phyloP scores from a whole-genome alignment of 2,888 invertebrate species.

The Trichopoda pennipes region DNA sequence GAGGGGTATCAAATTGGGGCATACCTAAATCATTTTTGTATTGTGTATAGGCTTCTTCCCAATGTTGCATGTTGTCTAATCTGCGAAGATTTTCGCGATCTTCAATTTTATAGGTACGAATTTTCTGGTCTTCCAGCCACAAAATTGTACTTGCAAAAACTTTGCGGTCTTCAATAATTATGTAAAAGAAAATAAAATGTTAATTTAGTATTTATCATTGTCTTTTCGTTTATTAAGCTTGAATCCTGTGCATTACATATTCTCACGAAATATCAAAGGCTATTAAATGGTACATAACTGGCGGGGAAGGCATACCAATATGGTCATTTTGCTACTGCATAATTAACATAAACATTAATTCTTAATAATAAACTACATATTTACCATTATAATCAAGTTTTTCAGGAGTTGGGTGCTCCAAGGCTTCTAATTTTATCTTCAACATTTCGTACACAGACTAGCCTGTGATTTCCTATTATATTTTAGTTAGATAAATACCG shows the following conservation, averaged over 20 bases:
- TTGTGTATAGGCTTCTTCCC: conserved; percentile 87
- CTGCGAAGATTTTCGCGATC: conserved; percentile 88
- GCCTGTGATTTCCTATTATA: neutral
- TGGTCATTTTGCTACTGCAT: no score
- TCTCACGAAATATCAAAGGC: no score
- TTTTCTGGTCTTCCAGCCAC: conserved; percentile 97
- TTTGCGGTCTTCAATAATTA: conserved; percentile 85
- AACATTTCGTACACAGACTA: conserved; percentile 84
- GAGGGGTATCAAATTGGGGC: conserved; percentile 84
- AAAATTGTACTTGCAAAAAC: conserved; percentile 90
- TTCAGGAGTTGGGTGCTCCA: conserved; percentile 89
- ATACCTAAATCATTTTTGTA: conserved; percentile 90
- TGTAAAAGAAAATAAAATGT: neutral
- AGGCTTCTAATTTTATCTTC: conserved; percentile 87
- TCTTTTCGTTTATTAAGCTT: conserved; percentile 66
- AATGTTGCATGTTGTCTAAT: conserved; percentile 84
- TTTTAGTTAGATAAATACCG: no score
- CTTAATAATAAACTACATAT: no score
- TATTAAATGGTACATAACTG: no score
- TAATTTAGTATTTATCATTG: conserved; percentile 83
- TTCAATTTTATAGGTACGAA: conserved; percentile 92
- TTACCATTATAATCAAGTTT: conserved; percentile 87
- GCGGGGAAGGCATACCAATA: no score
- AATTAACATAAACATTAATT: no score
- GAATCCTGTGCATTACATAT: no score